phyloP scores from a whole-genome alignment of 1,140 invertebrate genomes.

The Solenopsis invicta region DNA sequence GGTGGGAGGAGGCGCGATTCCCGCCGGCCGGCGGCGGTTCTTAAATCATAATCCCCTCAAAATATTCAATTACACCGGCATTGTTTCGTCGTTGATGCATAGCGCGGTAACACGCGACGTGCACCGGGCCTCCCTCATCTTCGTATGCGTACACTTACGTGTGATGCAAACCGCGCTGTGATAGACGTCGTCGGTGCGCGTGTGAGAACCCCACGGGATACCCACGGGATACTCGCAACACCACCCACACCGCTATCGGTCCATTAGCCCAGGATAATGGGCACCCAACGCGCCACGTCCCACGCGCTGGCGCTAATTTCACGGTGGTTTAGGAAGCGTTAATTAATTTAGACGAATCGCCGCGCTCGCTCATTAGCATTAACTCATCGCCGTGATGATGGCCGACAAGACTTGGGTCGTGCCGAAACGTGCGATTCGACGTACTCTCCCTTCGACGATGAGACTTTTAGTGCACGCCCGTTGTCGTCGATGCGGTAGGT shows the following conservation, averaged over 20 bases:
- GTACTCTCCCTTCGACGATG: neutral
- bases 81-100: conserved; percentile 63
- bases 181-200: conserved; percentile 14
- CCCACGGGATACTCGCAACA: neutral
- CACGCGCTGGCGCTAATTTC: conserved; percentile 59
- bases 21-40: conserved; percentile 36
- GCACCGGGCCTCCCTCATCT: conserved; percentile 42
- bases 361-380: conserved; percentile 51
- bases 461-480: neutral
- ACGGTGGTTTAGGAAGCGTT: conserved; percentile 61
- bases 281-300: conserved; percentile 41
- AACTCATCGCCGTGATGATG: conserved; percentile 57
- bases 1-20: neutral
- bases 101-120: conserved; percentile 58
- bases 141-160: conserved; percentile 49
- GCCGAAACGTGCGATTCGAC: conserved; percentile 36
- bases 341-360: conserved; percentile 65
- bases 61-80: conserved; percentile 65
- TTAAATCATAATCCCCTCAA: conserved; percentile 61
- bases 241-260: conserved; percentile 45
- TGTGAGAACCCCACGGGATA: conserved; percentile 24
- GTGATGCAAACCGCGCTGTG: conserved; percentile 29
- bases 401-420: conserved; percentile 28
- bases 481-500: conserved; percentile 50
- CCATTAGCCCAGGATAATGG: conserved; percentile 56